Percentiles rank a stretch among this genome's conserved stretches.
These are phyloP conservation scores for Sebastes hubbsi DNA, from an alignment of 2,797 vertebrate genomes.

Conservation along the genomic window DNA sequence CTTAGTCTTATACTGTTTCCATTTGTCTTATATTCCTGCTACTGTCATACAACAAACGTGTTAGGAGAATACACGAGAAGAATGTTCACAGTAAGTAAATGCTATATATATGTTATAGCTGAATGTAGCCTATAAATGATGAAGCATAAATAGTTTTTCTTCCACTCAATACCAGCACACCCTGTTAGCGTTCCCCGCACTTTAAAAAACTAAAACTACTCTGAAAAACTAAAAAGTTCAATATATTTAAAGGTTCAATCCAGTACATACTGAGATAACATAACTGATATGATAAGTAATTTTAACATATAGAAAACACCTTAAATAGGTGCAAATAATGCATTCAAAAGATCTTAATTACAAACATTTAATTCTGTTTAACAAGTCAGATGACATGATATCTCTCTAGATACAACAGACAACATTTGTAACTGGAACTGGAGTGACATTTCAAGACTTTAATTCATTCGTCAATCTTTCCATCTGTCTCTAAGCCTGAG, in stretches of 20 bases:
- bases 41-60: background rate
- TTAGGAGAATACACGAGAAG: background rate
- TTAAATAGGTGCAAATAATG: background rate
- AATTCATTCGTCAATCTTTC: slow-evolving; percentile 74
- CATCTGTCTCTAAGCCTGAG: slow-evolving; percentile 64
- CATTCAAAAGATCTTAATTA: background rate
- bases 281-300: background rate
- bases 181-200: no score
- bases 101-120: background rate
- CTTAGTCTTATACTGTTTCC: background rate
- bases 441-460: slow-evolving; percentile 66
- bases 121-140: background rate
- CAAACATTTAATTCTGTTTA: background rate
- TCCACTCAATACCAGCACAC: background rate
- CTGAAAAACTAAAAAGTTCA: background rate
- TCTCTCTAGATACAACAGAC: background rate
- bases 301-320: background rate
- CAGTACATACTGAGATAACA: background rate
- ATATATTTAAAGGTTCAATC: background rate
- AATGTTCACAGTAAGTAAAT: background rate
- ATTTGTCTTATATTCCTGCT: background rate
- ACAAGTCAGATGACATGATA: slow-evolving; percentile 2
- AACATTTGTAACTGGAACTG: slow-evolving; percentile 37
- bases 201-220: background rate
- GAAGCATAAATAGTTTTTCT: background rate